Base-by-base conservation (phyloP, 1,140 invertebrate genomes). In the Neodiprion virginianus region DNA sequence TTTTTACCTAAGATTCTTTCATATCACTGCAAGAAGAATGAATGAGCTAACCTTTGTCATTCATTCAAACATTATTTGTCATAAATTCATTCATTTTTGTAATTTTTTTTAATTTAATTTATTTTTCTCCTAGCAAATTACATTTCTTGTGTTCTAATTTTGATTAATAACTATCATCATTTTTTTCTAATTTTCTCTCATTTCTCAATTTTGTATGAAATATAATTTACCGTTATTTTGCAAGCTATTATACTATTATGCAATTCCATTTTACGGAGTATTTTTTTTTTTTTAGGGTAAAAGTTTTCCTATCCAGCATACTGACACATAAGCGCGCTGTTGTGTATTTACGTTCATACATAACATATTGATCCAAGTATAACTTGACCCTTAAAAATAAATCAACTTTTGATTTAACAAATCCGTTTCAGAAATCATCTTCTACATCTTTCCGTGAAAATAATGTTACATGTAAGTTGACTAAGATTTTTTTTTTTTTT, bases 191-290 rank as follows among this genome's bases (percentile, higher is more conserved):
- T 40, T 40, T 40, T 40, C 28, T 40, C 28, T 40, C 28, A 40
- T 40, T 40, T 40, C n/a, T 61, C 53, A 61, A 17, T 61, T 61
- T 61, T 61, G 53, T 61, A 61, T 61, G 53, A 61, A 61, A 61
- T 61, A 61, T 61, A 61, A 61, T 61, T 14, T 61, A 61, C 4
- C 8, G 53, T 61, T 61, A 61, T 8, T 61, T 8, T 61, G 11
- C 53, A 61, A 61, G 53, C 53, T 61, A 8, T 61, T 61, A 40
- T 4, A 61, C 53, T 61, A 61, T 61, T 61, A 61, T 61, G 53
- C 53, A 61, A 61, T 61, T 61, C 53, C 53, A 61, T 61, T 61
- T 61, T 17, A 61, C 8, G 8, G 53, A 61, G 4, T 61, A 8
- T 61, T 61, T 61, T 61, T 8, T 61, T 61, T 3, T 61, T 12